Evolutionary conservation across 2,113 vertebrate species (phyloP).

Genomic region (Orthonyx spaldingii): DNA sequence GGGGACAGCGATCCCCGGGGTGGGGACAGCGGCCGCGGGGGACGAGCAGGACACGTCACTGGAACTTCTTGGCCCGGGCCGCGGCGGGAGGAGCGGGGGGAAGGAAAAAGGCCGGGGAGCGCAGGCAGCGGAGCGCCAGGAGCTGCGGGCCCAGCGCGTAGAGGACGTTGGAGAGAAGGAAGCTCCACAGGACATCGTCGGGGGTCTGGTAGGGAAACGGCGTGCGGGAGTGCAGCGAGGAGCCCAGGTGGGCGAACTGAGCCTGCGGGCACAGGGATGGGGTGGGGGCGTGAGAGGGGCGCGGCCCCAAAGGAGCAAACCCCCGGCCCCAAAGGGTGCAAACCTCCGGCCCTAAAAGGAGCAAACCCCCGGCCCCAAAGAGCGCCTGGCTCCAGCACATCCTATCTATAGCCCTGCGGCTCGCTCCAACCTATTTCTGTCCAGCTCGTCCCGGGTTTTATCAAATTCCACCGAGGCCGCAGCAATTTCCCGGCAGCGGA

Average conservation of each 20-base stretch:
- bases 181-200: slow-evolving; percentile 61
- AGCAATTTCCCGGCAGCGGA: not conserved
- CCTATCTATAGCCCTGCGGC: not conserved
- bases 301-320: not conserved
- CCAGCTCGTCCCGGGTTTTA: not conserved
- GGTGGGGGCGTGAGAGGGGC: accelerated
- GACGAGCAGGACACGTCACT: not conserved
- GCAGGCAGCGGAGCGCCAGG: slow-evolving; percentile 76
- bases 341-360: not conserved
- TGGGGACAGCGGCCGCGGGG: not conserved
- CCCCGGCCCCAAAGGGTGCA: accelerated
- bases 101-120: slow-evolving; percentile 77
- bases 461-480: not conserved
- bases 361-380: not conserved
- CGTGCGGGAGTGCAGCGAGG: slow-evolving; percentile 80
- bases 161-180: slow-evolving; percentile 74
- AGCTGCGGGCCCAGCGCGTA: slow-evolving; percentile 75
- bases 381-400: not conserved
- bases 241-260: slow-evolving; percentile 85
- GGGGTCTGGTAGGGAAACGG: slow-evolving; percentile 82
- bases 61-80: slow-evolving; percentile 73
- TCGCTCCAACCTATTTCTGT: not conserved
- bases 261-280: slow-evolving; percentile 62
- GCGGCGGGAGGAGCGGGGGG: not conserved
- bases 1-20: not conserved